A percentile compares a stretch with the other conserved stretches of the same genome.
Conservation (phyloP, 2,797 vertebrate genomes). For the Catostomus latipinnis region DNA sequence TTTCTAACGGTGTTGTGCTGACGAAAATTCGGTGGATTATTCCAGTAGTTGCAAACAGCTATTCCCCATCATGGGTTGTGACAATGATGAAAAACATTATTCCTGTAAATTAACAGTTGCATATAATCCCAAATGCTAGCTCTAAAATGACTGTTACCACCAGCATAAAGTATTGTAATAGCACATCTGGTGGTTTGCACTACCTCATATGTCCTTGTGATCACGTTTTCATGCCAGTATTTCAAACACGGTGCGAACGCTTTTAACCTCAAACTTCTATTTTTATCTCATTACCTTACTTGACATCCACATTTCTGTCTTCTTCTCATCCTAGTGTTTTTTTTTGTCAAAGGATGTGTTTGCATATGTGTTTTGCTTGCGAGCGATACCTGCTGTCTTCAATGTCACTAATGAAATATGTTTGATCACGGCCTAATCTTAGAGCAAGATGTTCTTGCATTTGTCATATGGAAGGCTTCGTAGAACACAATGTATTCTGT, state of each 20-base stretch:
- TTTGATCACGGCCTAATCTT: not conserved
- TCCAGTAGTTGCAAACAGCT: too few species aligned
- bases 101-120: not conserved
- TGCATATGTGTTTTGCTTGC: conserved; percentile 23
- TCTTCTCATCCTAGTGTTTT: not conserved
- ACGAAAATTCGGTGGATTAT: too few species aligned
- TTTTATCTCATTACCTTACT: not conserved
- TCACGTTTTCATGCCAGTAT: not conserved
- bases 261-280: not conserved
- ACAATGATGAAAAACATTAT: not conserved
- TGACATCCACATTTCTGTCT: not conserved
- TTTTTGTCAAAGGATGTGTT: conserved; percentile 3
- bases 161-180: not conserved
- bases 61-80: not conserved
- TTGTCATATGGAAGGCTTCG: not conserved
- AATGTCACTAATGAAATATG: not conserved
- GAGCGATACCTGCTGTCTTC: not conserved
- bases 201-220: not conserved
- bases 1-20: too few species aligned
- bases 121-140: not conserved
- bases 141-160: not conserved
- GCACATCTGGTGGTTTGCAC: not conserved
- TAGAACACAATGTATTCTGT: not conserved
- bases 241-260: not conserved
- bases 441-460: not conserved